Evolutionary conservation across 2,888 invertebrate species (phyloP), one percentile per base, ranked within the genome.

Genomic region (Tetheella fluctuosa): DNA sequence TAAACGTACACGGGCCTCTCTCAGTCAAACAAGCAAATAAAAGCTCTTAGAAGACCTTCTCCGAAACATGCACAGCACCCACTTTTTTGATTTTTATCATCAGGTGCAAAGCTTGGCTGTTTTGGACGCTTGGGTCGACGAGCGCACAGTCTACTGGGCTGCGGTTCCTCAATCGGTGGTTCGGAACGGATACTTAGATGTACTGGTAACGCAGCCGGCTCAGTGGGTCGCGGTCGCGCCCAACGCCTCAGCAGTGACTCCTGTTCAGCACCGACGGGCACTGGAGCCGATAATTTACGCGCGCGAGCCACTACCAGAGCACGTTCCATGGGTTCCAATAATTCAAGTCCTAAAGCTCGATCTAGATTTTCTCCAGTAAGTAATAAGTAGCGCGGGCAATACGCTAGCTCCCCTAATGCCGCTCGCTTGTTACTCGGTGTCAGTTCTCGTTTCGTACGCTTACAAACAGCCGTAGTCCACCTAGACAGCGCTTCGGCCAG

Each of bases 361-460:
- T 94, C 92, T 58, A 97, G 95, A 65, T 96, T 95, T 57, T 93
- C 94, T 12, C 95, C 94, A 13, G 92, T 89, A 93, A 97, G 95
- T 56, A 96, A 84, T 64, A 96, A 91, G 74, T 96, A 96, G 10
- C 96, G 93, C 17, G 95, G 95, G 67, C 94, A 94, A 75, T 94
- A 96, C 25, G 95, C 88, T 20, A 94, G 83, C 64, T 91, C 93
- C 0, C 94, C 94, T 1, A 94, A 81, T 5, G 93, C 91, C 28
- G 88, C 87, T 13, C 93, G 85, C 65, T 89, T 89, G 61, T 93
- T 93, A 15, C 82, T 83, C n/a, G 93, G 78, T 64, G 83, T 93
- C 60, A 93, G 67, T 65, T 93, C 92, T 23, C 90, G 84, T 61
- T 91, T 91, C 10, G 83, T 84, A 28, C 91, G 85, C 65, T 91